These are phyloP conservation scores for Panzeria rudis DNA, from an alignment of 2,888 invertebrate species.

Conservation along the genomic window DNA sequence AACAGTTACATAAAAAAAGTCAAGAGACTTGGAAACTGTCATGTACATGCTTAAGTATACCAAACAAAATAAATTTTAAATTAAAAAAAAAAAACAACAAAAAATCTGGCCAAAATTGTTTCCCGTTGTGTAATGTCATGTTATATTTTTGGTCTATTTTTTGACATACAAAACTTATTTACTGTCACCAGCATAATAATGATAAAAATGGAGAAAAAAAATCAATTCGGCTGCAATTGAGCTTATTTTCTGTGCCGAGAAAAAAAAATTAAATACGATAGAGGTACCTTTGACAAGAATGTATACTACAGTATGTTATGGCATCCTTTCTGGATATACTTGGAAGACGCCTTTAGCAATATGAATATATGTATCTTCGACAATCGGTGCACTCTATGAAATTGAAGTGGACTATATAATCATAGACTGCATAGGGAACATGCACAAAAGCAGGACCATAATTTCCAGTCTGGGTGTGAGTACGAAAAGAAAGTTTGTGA, in stretches of 20 bases:
- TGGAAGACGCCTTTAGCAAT: too few relatives aligned
- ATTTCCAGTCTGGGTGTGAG: too few relatives aligned
- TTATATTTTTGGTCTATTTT: conserved; percentile 33
- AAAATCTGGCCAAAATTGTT: conserved; percentile 46
- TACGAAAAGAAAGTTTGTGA: too few relatives aligned
- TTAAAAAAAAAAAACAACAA: conserved; percentile 31
- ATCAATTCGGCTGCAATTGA: conserved; percentile 7
- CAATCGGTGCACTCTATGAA: too few relatives aligned
- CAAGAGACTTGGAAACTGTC: conserved; percentile 65
- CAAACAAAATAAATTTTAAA: conserved; percentile 38
- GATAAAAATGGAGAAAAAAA: conserved; percentile 9
- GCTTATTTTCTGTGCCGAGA: conserved; percentile 7
- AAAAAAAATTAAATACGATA: too few relatives aligned
- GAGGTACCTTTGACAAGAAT: too few relatives aligned
- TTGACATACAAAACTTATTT: conserved; percentile 27
- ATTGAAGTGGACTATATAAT: too few relatives aligned
- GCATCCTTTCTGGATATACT: too few relatives aligned
- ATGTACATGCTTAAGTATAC: conserved; percentile 59
- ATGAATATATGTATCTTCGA: too few relatives aligned
- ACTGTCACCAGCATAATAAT: conserved; percentile 1
- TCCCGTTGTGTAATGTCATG: conserved; percentile 66
- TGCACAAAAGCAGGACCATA: too few relatives aligned
- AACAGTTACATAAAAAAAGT: conserved; percentile 48
- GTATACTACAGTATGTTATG: too few relatives aligned
- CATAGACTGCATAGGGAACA: too few relatives aligned